These are phyloP conservation scores for Agonopterix subpropinquella DNA, from an alignment of 2,888 invertebrate genomes.

Conservation along the genomic window DNA sequence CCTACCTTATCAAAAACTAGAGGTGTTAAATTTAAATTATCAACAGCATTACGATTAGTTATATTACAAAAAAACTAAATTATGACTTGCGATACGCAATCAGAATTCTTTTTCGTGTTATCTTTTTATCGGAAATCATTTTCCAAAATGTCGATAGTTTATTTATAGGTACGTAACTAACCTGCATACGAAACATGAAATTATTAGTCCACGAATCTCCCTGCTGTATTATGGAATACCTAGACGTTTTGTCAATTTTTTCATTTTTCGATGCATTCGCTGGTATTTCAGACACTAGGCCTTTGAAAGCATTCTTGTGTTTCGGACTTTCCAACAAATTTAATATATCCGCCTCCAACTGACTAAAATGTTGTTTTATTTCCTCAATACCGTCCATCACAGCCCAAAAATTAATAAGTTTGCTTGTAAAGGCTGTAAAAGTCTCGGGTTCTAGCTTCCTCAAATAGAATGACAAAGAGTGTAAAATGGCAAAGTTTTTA, in stretches of 20 bases:
- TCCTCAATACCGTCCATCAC: background rate
- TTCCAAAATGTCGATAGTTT: background rate
- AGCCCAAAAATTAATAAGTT: conserved; percentile 13
- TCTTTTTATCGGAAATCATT: too few relatives aligned
- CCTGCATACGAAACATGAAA: conserved; percentile 18
- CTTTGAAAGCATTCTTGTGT: background rate
- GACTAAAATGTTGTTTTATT: background rate
- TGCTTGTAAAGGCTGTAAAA: conserved; percentile 13
- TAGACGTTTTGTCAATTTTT: conserved; percentile 10
- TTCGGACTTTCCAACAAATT: background rate
- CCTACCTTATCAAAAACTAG: too few relatives aligned
- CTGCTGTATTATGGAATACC: conserved; percentile 17
- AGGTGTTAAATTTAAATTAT: too few relatives aligned
- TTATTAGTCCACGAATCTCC: conserved; percentile 26
- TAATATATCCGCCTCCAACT: conserved; percentile 4
- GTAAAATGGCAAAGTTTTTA: conserved; percentile 26
- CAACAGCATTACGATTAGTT: too few relatives aligned
- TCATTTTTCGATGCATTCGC: background rate
- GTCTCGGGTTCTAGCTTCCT: conserved; percentile 24
- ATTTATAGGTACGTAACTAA: conserved; percentile 4
- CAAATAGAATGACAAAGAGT: conserved; percentile 28
- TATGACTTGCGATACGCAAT: too few relatives aligned
- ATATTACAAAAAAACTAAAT: too few relatives aligned
- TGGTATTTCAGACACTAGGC: background rate
- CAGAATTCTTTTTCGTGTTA: too few relatives aligned